A percentile compares a stretch with the other conserved stretches of the same genome.
Conservation (phyloP, 2,113 vertebrate species). For the Pristiophorus japonicus region DNA sequence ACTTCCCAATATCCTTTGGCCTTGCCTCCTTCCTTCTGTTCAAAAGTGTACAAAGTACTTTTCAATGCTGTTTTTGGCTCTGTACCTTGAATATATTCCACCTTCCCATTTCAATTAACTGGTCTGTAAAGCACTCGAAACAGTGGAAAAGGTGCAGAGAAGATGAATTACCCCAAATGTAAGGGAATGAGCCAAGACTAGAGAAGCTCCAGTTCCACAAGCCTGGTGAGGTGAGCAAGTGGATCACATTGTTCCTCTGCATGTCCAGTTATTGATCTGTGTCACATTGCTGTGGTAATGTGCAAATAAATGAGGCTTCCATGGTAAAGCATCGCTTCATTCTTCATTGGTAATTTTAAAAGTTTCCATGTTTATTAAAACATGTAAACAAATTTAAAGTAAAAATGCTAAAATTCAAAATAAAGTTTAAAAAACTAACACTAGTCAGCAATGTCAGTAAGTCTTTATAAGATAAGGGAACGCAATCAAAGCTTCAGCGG, state of each 20-base stretch:
- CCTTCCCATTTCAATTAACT: background rate
- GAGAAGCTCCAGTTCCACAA: background rate
- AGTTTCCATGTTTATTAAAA: background rate
- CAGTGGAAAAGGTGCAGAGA: background rate
- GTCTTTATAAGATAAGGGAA: background rate
- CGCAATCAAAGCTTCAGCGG: slow-evolving; percentile 73
- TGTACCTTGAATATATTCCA: background rate
- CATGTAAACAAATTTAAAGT: background rate
- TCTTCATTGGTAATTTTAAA: background rate
- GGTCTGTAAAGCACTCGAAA: background rate
- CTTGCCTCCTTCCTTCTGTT: background rate
- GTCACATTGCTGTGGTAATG: background rate
- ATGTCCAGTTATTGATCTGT: background rate
- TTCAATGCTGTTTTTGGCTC: background rate
- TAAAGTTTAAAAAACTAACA: background rate
- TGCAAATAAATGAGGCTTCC: background rate
- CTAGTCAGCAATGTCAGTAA: background rate
- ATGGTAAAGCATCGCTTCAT: background rate
- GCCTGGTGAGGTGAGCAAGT: background rate
- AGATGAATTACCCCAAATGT: background rate
- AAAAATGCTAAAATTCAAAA: background rate
- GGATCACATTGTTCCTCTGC: background rate
- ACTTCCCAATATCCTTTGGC: background rate
- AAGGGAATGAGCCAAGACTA: background rate
- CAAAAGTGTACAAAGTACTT: background rate